phyloP scores from a whole-genome alignment of 2,113 vertebrate genomes.

The Strigops habroptila region DNA sequence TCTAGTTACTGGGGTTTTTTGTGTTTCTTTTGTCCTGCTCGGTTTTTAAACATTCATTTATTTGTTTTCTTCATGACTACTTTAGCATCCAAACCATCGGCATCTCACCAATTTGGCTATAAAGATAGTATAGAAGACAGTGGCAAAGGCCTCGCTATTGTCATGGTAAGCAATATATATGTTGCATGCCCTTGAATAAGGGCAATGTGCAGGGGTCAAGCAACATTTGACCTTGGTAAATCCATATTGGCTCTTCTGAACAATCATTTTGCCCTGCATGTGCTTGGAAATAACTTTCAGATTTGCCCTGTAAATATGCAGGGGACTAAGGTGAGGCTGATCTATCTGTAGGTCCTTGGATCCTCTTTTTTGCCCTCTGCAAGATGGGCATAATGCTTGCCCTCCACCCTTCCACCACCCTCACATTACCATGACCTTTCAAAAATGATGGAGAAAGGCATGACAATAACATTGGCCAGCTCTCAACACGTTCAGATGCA shows the following conservation, averaged over 20 bases:
- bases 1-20: background rate
- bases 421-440: accelerated
- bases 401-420: background rate
- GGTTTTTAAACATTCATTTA: background rate
- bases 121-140: background rate
- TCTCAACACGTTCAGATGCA: background rate
- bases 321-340: background rate
- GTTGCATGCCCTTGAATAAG: background rate
- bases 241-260: background rate
- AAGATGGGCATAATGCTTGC: background rate
- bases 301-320: background rate
- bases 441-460: background rate
- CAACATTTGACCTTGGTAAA: background rate
- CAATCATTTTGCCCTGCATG: background rate
- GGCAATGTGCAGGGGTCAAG: background rate
- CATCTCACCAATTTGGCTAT: background rate
- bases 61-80: background rate
- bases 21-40: background rate
- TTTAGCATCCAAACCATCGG: background rate
- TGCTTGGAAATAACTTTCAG: background rate
- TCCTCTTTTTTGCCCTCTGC: background rate
- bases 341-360: background rate
- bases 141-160: background rate
- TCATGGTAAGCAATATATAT: background rate
- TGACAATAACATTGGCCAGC: background rate